phyloP scores from a whole-genome alignment of 2,888 invertebrate species.

The Leptinotarsa rubiginosa region DNA sequence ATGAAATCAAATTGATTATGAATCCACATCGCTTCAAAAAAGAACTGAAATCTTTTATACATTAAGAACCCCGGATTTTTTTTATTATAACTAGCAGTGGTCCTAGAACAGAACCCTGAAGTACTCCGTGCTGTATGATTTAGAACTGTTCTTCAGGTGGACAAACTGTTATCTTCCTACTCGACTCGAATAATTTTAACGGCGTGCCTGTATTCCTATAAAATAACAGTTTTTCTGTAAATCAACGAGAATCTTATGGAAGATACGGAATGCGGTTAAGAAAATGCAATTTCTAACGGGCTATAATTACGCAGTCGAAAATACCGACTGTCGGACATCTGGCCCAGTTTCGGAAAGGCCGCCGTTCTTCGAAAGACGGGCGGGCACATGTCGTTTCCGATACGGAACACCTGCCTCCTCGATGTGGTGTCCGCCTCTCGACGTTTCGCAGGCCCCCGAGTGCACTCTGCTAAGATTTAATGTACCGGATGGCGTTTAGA shows the following conservation, averaged over 20 bases:
- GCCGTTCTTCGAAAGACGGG: neutral
- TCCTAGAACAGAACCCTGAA: no score
- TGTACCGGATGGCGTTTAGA: constrained; percentile 22
- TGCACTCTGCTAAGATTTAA: constrained; percentile 22
- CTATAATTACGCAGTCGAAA: constrained; percentile 19
- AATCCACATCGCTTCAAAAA: no score
- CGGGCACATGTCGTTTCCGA: constrained; percentile 36
- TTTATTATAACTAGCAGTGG: no score
- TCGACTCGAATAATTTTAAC: no score
- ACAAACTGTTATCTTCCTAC: no score
- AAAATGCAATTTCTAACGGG: constrained; percentile 7
- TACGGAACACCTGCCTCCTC: constrained; percentile 33
- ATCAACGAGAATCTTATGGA: neutral
- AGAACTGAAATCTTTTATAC: no score
- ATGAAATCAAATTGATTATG: no score
- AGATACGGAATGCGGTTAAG: neutral
- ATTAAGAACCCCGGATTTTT: no score
- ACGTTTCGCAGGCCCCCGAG: constrained; percentile 21
- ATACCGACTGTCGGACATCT: constrained; percentile 32
- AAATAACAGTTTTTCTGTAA: no score
- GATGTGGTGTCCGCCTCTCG: constrained; percentile 4
- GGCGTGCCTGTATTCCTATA: no score
- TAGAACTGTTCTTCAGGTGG: no score
- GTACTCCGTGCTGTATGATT: no score
- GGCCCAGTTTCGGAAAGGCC: constrained; percentile 28